phyloP scores from a whole-genome alignment of 2,797 vertebrate genomes.

The Argyrosomus regius region DNA sequence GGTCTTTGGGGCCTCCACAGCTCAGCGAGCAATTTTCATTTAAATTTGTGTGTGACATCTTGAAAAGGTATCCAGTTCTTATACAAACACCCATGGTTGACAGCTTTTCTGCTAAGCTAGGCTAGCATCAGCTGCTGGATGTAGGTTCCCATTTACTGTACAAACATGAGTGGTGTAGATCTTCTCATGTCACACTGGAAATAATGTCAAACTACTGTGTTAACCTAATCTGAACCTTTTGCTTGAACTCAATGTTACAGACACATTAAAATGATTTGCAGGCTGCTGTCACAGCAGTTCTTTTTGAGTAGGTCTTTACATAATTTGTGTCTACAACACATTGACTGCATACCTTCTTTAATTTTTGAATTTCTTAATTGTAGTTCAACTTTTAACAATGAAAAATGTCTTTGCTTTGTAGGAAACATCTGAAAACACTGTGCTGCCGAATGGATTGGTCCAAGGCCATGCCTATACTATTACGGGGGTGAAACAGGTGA shows the following conservation, averaged over 20 bases:
- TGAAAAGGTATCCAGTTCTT: no score
- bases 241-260: not conserved
- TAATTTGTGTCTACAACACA: not conserved
- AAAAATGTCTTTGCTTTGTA: slow-evolving; percentile 41
- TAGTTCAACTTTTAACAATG: not conserved
- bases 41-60: no score
- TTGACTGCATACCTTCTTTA: no score
- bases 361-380: no score
- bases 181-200: no score
- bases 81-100: no score
- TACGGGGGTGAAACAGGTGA: slow-evolving; percentile 80
- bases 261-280: not conserved
- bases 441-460: slow-evolving; percentile 76
- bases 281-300: not conserved
- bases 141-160: no score
- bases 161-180: no score
- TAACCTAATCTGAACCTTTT: not conserved
- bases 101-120: no score
- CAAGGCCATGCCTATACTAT: slow-evolving; percentile 82
- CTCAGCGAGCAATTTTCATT: no score
- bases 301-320: not conserved
- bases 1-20: no score
- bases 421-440: slow-evolving; percentile 61
- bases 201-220: not conserved
- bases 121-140: no score